phyloP scores from a whole-genome alignment of 2,797 vertebrate species.

The Gila robusta region DNA sequence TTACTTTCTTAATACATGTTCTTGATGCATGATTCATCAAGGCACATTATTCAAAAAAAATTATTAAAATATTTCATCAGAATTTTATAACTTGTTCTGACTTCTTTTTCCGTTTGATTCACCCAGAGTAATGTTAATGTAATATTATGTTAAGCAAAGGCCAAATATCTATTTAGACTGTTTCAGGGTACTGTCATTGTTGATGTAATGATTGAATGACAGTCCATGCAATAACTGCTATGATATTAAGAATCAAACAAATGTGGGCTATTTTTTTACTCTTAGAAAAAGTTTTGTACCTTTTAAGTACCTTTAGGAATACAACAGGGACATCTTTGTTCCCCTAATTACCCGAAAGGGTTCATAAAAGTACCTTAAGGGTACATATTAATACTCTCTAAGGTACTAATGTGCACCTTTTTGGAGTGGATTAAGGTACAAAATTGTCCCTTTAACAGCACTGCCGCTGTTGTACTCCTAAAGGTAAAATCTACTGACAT shows the following conservation, averaged over 20 bases:
- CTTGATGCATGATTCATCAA: neutral
- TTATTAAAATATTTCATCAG: neutral
- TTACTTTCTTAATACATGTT: neutral
- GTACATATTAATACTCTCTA: neutral
- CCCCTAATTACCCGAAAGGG: neutral
- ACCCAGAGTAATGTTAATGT: neutral
- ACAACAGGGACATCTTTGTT: neutral
- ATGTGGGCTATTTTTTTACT: neutral
- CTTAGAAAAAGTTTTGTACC: neutral
- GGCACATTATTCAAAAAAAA: neutral
- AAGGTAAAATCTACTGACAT: neutral
- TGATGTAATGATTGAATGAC: neutral
- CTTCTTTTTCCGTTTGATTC: neutral
- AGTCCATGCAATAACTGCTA: neutral
- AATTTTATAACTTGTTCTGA: neutral
- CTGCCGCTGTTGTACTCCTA: neutral
- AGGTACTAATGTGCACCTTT: neutral
- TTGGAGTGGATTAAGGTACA: neutral
- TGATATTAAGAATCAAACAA: neutral
- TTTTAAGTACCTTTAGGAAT: too few relatives aligned
- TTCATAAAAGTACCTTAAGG: neutral
- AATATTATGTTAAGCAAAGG: neutral
- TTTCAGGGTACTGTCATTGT: neutral
- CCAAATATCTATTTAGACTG: neutral
- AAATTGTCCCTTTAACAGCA: neutral